Base-by-base conservation (phyloP, 2,888 invertebrate genomes). In the Eubasilissa splendida region DNA sequence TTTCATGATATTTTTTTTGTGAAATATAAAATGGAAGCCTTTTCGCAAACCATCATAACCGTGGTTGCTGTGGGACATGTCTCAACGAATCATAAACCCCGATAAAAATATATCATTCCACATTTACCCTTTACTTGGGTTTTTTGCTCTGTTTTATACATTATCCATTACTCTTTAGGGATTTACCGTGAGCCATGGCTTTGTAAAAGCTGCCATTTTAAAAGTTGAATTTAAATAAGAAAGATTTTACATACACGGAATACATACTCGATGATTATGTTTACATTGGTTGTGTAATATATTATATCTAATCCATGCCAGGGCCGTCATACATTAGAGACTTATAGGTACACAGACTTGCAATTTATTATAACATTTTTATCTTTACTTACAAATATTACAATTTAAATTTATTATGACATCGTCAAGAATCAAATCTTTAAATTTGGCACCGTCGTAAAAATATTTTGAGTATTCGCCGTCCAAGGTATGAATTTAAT, bases 41-140 rank as follows among this genome's bases (percentile, higher is more conserved):
- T n/a, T 71, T 33, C 53, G 53, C 10, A 53, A 53, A 54, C 71
- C 54, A 4, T 14, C 9, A 54, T 31, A 54, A 5, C 42, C 42
- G 56, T 42, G 66, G 66, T 14, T 42, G 42, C 66, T 42, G 12
- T 56, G 65, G 76, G 76, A 76, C 70, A 42, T 70, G 77, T 70
- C 53, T 68, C 50, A 33, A 5, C 68, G 56, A 76, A 59, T 58
- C 77, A 77, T 77, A 77, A 77, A 77, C 56, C 59, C 56, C 70
- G 50, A 70, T 68, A 77, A 58, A 77, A 77, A 77, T 59, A 68
- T 77, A 59, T 50, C 68, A 70, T 68, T 77, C 59, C 58, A 68
- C 70, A 71, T 31, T 42, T 42, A 42, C 42, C 42, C 42, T 42
- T 42, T 42, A 42, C 42, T 42, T 42, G 42, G 42, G 42, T 4